phyloP scores from a whole-genome alignment of 2,113 vertebrate genomes.

The Sterna hirundo region DNA sequence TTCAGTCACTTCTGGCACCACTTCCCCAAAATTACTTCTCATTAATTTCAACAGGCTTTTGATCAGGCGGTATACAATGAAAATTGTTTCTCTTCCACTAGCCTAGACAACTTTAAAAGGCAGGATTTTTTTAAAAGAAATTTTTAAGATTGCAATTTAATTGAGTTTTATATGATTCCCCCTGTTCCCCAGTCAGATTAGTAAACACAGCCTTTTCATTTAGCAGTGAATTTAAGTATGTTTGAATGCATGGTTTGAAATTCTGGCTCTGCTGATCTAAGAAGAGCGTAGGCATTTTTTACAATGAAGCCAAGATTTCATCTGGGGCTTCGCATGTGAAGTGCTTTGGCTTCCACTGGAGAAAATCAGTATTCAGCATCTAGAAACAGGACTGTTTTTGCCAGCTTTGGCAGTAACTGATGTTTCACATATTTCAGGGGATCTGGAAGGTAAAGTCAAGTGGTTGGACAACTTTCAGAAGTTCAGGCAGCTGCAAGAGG shows the following conservation, averaged over 20 bases:
- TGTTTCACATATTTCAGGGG: constrained; percentile 73
- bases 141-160: neutral
- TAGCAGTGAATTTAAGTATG: neutral
- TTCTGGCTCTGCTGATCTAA: neutral
- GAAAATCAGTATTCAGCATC: neutral
- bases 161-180: neutral
- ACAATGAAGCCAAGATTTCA: neutral
- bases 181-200: neutral
- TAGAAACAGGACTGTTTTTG: neutral
- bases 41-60: neutral
- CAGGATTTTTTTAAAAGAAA: neutral
- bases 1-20: neutral
- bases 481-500: constrained; percentile 85
- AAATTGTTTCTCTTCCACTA: neutral
- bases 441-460: constrained; percentile 93
- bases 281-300: neutral
- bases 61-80: neutral
- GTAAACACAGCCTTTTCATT: neutral
- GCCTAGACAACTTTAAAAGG: neutral
- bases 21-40: neutral
- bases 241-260: neutral
- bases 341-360: neutral
- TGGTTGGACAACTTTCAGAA: constrained; percentile 94
- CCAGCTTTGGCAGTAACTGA: neutral
- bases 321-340: neutral